Evolutionary conservation across 1,140 invertebrate species (phyloP), one percentile per base, ranked within the genome.

Genomic region (Saccostrea echinata): DNA sequence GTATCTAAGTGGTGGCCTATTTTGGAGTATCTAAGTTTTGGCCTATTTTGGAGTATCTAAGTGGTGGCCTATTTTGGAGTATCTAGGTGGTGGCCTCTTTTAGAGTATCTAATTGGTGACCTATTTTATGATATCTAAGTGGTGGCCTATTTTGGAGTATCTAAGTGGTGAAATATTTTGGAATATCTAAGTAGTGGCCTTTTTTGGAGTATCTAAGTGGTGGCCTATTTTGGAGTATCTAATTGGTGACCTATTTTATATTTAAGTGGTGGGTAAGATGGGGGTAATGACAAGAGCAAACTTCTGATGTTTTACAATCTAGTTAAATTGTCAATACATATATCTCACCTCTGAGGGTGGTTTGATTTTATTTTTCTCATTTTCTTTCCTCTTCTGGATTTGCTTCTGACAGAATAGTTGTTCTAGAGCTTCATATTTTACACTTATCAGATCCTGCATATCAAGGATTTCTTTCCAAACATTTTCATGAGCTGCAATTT

Each of bases 391-490:
- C 2, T 86, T 88, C 12, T 88, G 88, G 1, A 89, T 90, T 57
- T 90, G 88, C 85, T 94, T 93, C 86, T 93, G 93, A 90, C 92
- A 94, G 90, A 95, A 94, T 9, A 94, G 88, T 83, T 94, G 91
- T 89, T 95, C 94, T 18, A 95, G 92, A 1, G 80, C 89, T 24
- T 92, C 92, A 84, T 94, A 94, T 57, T 94, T 90, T 95, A 96
- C 87, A 95, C 91, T 88, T 1, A 93, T 91, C 97, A 93, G 96
- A 93, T 98, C 97, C 93, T 98, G 97, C 90, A 97, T 97, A 91
- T 97, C 96, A 0, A 97, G 97, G 30, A 99, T 97, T 84, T 97
- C 95, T 0, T 97, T 97, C 98, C 98, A 99, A 90, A 99, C 97
- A 94, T 99, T 99, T 88, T 97, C 92, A 97, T 97, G 64, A 97